Conservation (phyloP, 2,113 vertebrate genomes). For the Pangasianodon hypophthalmus region DNA sequence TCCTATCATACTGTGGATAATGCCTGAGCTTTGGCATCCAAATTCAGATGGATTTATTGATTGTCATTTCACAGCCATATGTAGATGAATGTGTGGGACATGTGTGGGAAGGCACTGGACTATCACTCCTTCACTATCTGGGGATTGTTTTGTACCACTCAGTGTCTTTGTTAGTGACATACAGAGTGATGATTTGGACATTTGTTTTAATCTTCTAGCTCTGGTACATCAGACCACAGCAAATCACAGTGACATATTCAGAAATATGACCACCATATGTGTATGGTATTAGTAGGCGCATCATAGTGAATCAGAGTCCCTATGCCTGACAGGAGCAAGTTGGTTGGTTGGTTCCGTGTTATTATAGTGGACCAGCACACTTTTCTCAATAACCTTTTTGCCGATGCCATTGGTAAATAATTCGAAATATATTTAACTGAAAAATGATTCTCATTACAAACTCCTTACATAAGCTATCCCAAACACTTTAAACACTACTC, state of each 20-base stretch:
- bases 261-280: background rate
- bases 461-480: background rate
- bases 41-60: background rate
- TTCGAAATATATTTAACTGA: background rate
- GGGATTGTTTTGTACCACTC: background rate
- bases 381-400: background rate
- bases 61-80: background rate
- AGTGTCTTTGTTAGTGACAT: background rate
- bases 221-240: background rate
- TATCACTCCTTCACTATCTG: background rate
- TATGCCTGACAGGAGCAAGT: background rate
- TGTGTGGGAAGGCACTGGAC: background rate
- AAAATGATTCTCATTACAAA: background rate
- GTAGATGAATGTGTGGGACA: background rate
- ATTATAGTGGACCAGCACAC: background rate
- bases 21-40: background rate
- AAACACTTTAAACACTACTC: background rate
- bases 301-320: background rate
- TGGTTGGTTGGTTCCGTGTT: background rate
- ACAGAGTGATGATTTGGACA: background rate
- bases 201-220: conserved; percentile 7
- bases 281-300: background rate
- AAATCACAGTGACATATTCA: background rate
- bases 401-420: background rate
- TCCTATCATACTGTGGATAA: background rate